Conservation (phyloP, 2,888 invertebrate genomes). For the Eilema griseolum region DNA sequence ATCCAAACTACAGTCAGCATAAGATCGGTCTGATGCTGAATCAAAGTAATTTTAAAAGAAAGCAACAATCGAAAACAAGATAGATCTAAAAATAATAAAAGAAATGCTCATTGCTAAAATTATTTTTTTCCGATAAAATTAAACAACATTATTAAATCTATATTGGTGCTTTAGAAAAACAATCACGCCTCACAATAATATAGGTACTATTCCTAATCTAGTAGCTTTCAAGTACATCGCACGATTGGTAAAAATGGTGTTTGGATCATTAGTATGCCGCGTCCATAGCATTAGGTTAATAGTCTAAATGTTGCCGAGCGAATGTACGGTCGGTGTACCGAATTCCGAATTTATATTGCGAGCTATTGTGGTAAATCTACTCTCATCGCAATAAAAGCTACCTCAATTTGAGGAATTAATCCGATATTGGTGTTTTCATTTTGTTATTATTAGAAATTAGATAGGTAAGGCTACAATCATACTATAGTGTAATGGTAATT, state of each 20-base stretch:
- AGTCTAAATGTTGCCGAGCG: slow-evolving; percentile 33
- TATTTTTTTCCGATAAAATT: background rate
- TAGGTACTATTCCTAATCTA: slow-evolving; percentile 10
- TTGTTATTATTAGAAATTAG: background rate
- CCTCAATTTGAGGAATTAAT: slow-evolving; percentile 29
- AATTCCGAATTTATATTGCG: slow-evolving; percentile 33
- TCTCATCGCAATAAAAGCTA: slow-evolving; percentile 22
- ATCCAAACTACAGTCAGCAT: too few species aligned
- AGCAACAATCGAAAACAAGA: background rate
- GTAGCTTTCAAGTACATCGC: slow-evolving; percentile 30
- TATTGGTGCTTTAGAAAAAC: slow-evolving; percentile 8
- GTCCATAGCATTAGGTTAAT: slow-evolving; percentile 37
- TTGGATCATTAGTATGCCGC: slow-evolving; percentile 43
- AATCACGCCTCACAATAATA: slow-evolving; percentile 11
- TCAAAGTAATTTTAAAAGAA: background rate
- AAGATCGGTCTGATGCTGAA: too few species aligned
- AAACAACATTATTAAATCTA: background rate
- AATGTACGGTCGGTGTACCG: slow-evolving; percentile 22
- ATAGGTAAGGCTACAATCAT: background rate
- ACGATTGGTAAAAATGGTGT: slow-evolving; percentile 40
- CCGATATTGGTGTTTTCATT: background rate
- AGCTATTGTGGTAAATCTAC: slow-evolving; percentile 29
- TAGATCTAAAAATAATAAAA: background rate
- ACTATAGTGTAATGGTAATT: background rate
- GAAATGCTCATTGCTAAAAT: background rate